A percentile compares a stretch with the other conserved stretches of the same genome.
phyloP scores from a whole-genome alignment of 1,140 invertebrate genomes.

The Nixonia krombeini region DNA sequence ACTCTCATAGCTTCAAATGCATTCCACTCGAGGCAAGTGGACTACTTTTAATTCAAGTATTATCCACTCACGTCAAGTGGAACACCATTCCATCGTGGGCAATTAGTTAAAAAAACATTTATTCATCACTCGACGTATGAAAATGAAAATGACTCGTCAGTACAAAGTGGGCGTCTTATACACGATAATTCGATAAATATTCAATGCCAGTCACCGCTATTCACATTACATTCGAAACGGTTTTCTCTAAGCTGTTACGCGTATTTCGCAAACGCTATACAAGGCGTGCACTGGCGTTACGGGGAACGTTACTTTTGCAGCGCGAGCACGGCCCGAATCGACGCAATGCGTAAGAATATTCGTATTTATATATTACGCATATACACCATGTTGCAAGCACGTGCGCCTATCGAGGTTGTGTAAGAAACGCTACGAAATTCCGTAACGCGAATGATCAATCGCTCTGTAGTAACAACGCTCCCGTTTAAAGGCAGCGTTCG shows the following conservation, averaged over 20 bases:
- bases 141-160: no score
- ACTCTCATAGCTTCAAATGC: no score
- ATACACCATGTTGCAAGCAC: slow-evolving; percentile 11
- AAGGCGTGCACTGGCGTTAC: slow-evolving; percentile 16
- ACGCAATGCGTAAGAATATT: slow-evolving; percentile 33
- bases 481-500: slow-evolving; percentile 1
- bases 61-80: no score
- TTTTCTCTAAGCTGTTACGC: slow-evolving; percentile 19
- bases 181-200: slow-evolving; percentile 12
- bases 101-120: no score
- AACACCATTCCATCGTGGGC: no score
- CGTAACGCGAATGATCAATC: slow-evolving; percentile 13
- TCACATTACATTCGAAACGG: slow-evolving; percentile 18
- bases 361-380: slow-evolving; percentile 18
- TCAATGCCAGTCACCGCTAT: slow-evolving; percentile 33
- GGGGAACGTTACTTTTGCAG: slow-evolving; percentile 23
- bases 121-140: no score
- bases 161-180: neutral
- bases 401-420: slow-evolving; percentile 7
- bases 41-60: no score
- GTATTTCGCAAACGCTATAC: slow-evolving; percentile 30
- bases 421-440: slow-evolving; percentile 9
- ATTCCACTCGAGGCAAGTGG: no score
- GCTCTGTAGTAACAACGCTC: neutral
- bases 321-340: slow-evolving; percentile 13